Percentiles rank a stretch among this genome's conserved stretches.
Evolutionary conservation across 2,888 invertebrate genomes (phyloP).

Genomic region (Oxytorus armatus): DNA sequence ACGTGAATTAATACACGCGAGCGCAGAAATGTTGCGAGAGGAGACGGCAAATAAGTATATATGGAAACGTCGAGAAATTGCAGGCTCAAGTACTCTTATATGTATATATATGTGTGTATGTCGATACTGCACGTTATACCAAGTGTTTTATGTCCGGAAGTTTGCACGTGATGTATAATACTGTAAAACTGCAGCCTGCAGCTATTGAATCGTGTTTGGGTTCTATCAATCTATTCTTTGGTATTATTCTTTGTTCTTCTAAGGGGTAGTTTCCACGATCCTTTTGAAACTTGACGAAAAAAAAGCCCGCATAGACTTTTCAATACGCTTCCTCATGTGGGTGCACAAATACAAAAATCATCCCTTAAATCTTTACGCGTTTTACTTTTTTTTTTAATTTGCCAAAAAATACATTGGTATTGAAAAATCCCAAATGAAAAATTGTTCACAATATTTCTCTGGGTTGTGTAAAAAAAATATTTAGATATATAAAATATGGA

Average conservation of each 20-base stretch:
- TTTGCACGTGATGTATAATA: constrained; percentile 19
- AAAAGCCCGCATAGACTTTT: too few relatives aligned
- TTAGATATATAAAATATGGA: too few relatives aligned
- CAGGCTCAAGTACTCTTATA: constrained; percentile 9
- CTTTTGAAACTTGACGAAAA: too few relatives aligned
- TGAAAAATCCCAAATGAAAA: too few relatives aligned
- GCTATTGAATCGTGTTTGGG: not conserved
- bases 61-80: constrained; percentile 54
- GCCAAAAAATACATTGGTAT: too few relatives aligned
- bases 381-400: too few relatives aligned
- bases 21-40: constrained; percentile 48
- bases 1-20: constrained; percentile 76
- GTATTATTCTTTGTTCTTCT: not conserved
- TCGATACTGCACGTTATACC: constrained; percentile 24
- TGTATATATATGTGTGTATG: constrained; percentile 19
- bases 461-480: too few relatives aligned
- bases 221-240: not conserved
- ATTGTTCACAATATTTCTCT: too few relatives aligned
- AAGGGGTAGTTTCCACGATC: not conserved
- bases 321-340: too few relatives aligned
- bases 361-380: too few relatives aligned
- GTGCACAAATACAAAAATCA: too few relatives aligned
- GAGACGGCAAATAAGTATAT: constrained; percentile 60
- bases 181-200: not conserved
- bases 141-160: constrained; percentile 19